Conservation (phyloP, 1,140 invertebrate genomes). For the Adoxophyes honmai region DNA sequence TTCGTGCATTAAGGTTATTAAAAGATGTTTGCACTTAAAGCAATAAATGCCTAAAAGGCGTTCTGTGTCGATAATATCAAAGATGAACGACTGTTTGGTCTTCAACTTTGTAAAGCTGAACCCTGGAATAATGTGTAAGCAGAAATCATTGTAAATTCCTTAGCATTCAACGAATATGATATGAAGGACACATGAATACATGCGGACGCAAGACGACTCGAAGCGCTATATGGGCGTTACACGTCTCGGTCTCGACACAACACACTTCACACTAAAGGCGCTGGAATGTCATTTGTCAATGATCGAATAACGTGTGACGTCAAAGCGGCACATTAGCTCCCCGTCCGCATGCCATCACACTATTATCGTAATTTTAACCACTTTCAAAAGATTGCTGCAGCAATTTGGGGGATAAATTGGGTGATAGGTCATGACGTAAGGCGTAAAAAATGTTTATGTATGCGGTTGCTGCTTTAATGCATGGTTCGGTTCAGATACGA, state of each 20-base stretch:
- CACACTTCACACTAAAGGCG: slow-evolving; percentile 52
- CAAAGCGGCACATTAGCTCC: slow-evolving; percentile 48
- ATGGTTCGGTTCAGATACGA: slow-evolving; percentile 40
- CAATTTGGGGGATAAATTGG: slow-evolving; percentile 45
- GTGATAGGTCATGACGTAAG: slow-evolving; percentile 46
- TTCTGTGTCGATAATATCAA: slow-evolving; percentile 5
- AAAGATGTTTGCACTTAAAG: slow-evolving; percentile 13
- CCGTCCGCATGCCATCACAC: slow-evolving; percentile 33
- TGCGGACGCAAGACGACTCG: slow-evolving; percentile 40
- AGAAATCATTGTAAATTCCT: slow-evolving; percentile 4
- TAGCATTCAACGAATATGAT: slow-evolving; percentile 26
- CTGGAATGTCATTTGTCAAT: slow-evolving; percentile 73
- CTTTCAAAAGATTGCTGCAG: slow-evolving; percentile 37
- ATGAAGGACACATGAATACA: slow-evolving; percentile 25
- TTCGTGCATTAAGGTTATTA: slow-evolving; percentile 10
- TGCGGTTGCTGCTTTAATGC: slow-evolving; percentile 37
- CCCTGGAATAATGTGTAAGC: neutral
- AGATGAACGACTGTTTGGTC: neutral
- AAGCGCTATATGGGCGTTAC: slow-evolving; percentile 58
- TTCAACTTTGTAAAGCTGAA: slow-evolving; percentile 3
- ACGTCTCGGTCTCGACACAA: slow-evolving; percentile 53
- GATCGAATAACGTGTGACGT: slow-evolving; percentile 68
- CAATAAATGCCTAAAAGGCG: slow-evolving; percentile 12
- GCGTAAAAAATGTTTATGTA: slow-evolving; percentile 40
- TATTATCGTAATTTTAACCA: slow-evolving; percentile 30